Percentiles rank a stretch among this genome's conserved stretches.
phyloP scores from a whole-genome alignment of 2,113 vertebrate genomes.

The Ammodytes dubius region DNA sequence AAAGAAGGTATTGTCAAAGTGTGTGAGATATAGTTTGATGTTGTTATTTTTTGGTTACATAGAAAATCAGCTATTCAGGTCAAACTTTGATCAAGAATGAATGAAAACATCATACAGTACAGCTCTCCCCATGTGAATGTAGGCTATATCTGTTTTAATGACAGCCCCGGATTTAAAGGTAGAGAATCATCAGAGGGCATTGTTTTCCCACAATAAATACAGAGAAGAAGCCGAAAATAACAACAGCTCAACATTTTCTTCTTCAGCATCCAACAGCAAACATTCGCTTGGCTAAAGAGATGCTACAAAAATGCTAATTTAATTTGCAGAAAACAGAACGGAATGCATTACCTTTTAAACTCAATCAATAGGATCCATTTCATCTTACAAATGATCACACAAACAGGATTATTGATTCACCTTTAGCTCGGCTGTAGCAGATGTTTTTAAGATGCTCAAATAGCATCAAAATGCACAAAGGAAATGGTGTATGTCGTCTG shows the following conservation, averaged over 20 bases:
- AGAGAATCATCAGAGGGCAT: not conserved
- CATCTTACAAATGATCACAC: not conserved
- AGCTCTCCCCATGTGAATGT: not conserved
- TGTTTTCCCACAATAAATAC: not conserved
- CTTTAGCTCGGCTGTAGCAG: not conserved
- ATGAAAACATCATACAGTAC: constrained; percentile 13
- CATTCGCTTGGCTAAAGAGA: not conserved
- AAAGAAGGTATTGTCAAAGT: constrained; percentile 7
- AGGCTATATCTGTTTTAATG: not conserved
- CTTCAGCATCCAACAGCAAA: not conserved
- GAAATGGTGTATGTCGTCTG: constrained; percentile 8
- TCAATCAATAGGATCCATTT: constrained; percentile 13
- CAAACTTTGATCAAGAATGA: constrained; percentile 34
- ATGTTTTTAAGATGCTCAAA: constrained; percentile 12
- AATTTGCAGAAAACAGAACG: not conserved
- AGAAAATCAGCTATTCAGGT: constrained; percentile 18
- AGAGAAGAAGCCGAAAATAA: not conserved
- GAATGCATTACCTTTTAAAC: constrained; percentile 1
- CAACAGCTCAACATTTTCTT: not conserved
- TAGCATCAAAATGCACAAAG: not conserved
- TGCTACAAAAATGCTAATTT: not conserved
- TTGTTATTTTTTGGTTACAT: constrained; percentile 5
- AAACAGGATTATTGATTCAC: not conserved
- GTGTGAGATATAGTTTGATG: constrained; percentile 1
- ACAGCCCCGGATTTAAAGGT: not conserved